Conservation (phyloP, 2,113 vertebrate species). For the Abramis brama region DNA sequence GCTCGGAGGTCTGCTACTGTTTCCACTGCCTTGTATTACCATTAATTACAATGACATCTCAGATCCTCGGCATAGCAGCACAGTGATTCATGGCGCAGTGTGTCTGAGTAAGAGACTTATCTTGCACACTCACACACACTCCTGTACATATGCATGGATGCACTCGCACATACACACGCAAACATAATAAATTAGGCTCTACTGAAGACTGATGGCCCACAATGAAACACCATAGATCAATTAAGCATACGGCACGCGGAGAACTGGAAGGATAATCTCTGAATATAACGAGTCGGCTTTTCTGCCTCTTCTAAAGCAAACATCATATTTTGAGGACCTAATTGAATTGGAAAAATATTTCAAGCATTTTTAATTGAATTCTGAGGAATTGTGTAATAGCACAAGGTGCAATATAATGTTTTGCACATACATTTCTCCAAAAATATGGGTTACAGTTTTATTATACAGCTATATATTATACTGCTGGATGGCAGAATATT, state of each 20-base stretch:
- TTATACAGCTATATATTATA: not conserved
- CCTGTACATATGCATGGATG: slow-evolving; percentile 19
- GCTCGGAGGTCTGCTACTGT: slow-evolving; percentile 42
- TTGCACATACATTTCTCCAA: not conserved
- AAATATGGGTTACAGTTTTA: not conserved
- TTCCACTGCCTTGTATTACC: slow-evolving; percentile 49
- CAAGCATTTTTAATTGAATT: not conserved
- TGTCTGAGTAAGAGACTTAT: slow-evolving; percentile 33
- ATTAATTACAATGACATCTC: slow-evolving; percentile 56
- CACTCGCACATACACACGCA: slow-evolving; percentile 34
- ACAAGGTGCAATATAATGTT: not conserved
- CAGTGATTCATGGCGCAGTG: slow-evolving; percentile 52
- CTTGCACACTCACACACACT: slow-evolving; percentile 41
- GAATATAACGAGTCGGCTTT: slow-evolving; percentile 15
- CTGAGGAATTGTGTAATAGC: not conserved
- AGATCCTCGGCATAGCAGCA: slow-evolving; percentile 43
- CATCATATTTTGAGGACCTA: not conserved
- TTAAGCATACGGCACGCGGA: slow-evolving; percentile 3
- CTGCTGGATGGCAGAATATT: slow-evolving; percentile 3
- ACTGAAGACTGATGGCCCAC: slow-evolving; percentile 39
- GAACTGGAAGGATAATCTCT: not conserved
- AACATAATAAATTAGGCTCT: slow-evolving; percentile 27
- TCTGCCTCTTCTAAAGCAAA: not conserved
- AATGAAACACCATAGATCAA: slow-evolving; percentile 18
- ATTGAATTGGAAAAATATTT: not conserved